Conservation (phyloP, 2,113 vertebrate species). For the Sardina pilchardus region DNA sequence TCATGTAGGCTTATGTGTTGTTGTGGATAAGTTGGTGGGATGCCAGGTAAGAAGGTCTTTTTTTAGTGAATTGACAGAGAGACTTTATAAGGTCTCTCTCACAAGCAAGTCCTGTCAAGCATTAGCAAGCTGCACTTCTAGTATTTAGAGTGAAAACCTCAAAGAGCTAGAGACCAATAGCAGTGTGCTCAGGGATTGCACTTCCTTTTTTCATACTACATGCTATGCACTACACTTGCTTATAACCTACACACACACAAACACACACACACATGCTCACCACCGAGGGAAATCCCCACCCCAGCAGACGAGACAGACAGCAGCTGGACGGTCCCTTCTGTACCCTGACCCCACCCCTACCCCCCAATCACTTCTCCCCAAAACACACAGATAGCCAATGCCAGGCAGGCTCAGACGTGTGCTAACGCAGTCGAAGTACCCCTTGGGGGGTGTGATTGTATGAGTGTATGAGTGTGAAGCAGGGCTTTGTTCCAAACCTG, state of each 20-base stretch:
- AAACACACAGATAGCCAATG: neutral
- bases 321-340: slow-evolving; percentile 19
- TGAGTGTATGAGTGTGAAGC: neutral
- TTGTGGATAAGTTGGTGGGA: neutral
- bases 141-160: neutral
- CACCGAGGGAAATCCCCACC: slow-evolving; percentile 23
- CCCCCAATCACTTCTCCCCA: neutral
- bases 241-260: neutral
- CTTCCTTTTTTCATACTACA: neutral
- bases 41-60: neutral
- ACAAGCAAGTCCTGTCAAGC: neutral
- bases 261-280: neutral
- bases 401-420: neutral
- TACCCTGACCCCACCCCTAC: neutral
- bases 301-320: slow-evolving; percentile 18
- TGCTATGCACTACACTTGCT: neutral
- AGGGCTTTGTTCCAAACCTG: neutral
- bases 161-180: neutral
- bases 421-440: neutral
- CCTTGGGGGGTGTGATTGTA: neutral
- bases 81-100: neutral
- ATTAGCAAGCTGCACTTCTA: neutral
- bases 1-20: neutral
- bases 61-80: neutral
- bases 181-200: neutral